Percentiles rank a stretch among this genome's conserved stretches.
phyloP scores from a whole-genome alignment of 2,113 vertebrate species.

The Malaclemys terrapin region DNA sequence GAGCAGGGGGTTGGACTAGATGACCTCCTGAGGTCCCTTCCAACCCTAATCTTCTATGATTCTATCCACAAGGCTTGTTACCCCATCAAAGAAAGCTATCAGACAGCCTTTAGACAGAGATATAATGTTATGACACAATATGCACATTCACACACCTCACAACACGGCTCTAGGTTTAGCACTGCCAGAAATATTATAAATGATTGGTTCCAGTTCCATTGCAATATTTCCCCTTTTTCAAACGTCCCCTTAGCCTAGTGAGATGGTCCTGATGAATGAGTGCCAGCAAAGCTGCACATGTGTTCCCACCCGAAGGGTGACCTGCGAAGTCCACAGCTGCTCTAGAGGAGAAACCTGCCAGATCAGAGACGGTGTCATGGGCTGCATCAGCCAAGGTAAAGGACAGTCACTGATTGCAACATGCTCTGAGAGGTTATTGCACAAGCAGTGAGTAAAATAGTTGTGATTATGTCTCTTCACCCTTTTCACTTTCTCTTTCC shows the following conservation, averaged over 20 bases:
- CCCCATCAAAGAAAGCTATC: too few species aligned
- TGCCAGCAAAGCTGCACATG: constrained; percentile 82
- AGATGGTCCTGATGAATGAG: constrained; percentile 69
- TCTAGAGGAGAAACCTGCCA: constrained; percentile 72
- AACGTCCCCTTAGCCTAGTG: constrained; percentile 70
- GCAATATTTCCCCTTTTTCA: neutral
- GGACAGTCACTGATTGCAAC: neutral
- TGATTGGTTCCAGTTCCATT: neutral
- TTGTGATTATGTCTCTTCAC: neutral
- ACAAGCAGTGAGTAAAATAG: neutral
- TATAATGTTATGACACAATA: neutral
- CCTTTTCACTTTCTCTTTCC: neutral
- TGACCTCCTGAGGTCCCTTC: too few species aligned
- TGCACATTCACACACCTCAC: neutral
- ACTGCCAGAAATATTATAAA: neutral
- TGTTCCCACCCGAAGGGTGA: constrained; percentile 62
- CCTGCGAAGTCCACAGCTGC: constrained; percentile 79
- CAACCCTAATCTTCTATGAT: too few species aligned
- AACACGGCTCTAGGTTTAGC: neutral
- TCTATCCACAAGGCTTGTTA: too few species aligned
- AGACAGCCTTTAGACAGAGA: neutral
- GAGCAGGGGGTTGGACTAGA: too few species aligned
- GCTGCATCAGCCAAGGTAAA: constrained; percentile 81
- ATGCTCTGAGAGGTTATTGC: neutral
- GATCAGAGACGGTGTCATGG: constrained; percentile 71